phyloP scores from a whole-genome alignment of 2,797 vertebrate genomes.

The Muscicapa striata region DNA sequence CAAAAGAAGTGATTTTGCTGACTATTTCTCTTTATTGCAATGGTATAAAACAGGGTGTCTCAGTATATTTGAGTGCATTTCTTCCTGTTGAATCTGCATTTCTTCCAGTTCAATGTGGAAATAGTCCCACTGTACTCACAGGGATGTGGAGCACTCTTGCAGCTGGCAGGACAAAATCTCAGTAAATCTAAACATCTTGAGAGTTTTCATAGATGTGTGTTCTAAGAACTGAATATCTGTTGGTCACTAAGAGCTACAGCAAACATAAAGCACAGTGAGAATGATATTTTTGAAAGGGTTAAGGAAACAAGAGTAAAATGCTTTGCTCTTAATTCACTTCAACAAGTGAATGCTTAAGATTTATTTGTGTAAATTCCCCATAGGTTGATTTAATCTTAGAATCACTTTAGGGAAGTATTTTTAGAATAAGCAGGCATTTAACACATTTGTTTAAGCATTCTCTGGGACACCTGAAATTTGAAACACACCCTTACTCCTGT shows the following conservation, averaged over 20 bases:
- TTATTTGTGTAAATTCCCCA: background rate
- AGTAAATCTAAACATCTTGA: background rate
- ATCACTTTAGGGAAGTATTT: background rate
- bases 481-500: background rate
- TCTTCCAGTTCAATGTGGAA: background rate
- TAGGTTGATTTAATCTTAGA: background rate
- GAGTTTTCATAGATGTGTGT: background rate
- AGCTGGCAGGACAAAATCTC: background rate
- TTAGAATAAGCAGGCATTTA: background rate
- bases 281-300: background rate
- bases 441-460: background rate
- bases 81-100: background rate
- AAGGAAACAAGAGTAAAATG: background rate
- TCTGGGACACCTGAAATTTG: background rate
- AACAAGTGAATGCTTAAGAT: background rate
- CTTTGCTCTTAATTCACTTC: background rate
- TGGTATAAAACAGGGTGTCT: background rate
- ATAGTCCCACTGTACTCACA: background rate
- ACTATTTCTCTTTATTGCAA: background rate
- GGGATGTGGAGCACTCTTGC: background rate
- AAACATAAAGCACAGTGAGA: background rate
- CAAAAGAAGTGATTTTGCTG: background rate
- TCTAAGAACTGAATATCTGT: fast-evolving
- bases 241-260: background rate
- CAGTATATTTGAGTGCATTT: background rate